A percentile compares a stretch with the other conserved stretches of the same genome.
Evolutionary conservation across 1,140 invertebrate species (phyloP).

Genomic region (Bombus difficillimus): DNA sequence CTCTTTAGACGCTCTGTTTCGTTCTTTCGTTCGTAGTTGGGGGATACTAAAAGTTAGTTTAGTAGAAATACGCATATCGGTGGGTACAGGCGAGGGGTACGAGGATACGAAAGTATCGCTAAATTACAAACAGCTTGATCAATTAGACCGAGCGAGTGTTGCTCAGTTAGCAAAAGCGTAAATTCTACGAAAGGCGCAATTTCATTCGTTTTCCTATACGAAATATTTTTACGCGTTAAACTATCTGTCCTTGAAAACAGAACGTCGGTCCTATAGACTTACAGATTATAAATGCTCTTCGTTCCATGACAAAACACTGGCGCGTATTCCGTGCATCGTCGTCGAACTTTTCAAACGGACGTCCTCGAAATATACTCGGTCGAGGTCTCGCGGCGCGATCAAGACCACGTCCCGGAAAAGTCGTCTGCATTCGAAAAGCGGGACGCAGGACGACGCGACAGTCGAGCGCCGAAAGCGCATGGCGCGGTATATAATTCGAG

Average conservation of each 20-base stretch:
- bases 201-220: too few species aligned
- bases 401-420: not conserved
- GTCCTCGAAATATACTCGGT: not conserved
- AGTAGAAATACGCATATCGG: too few species aligned
- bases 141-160: too few species aligned
- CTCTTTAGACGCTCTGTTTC: not conserved
- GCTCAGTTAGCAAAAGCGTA: too few species aligned
- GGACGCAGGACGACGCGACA: not conserved
- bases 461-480: not conserved
- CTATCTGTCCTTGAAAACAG: not conserved
- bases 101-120: too few species aligned
- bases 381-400: not conserved
- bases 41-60: too few species aligned
- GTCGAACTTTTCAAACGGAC: not conserved
- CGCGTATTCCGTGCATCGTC: too few species aligned
- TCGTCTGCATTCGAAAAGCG: not conserved
- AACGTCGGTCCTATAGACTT: not conserved
- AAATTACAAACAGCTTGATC: too few species aligned
- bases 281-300: too few species aligned
- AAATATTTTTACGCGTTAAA: accelerated
- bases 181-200: too few species aligned
- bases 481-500: slow-evolving; percentile 26
- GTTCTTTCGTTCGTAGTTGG: too few species aligned
- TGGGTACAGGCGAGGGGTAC: accelerated
- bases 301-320: not conserved